A percentile compares a stretch with the other conserved stretches of the same genome.
phyloP scores from a whole-genome alignment of 2,797 vertebrate species.

The Diceros bicornis region DNA sequence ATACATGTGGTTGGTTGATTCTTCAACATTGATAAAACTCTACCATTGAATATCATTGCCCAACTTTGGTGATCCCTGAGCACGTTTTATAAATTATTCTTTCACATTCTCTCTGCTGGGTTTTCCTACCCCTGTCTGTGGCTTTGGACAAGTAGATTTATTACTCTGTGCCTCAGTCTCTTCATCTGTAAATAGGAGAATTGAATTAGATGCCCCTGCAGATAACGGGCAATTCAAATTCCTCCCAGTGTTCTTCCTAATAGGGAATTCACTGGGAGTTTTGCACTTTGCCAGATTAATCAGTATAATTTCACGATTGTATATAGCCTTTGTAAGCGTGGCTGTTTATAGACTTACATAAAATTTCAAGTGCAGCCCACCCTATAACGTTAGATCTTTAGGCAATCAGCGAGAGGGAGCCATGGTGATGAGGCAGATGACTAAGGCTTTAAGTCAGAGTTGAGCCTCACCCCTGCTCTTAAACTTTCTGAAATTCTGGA shows the following conservation, averaged over 20 bases:
- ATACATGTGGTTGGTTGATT: background rate
- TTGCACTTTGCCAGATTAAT: background rate
- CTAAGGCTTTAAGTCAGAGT: background rate
- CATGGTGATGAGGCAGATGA: background rate
- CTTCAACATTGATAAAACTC: slow-evolving; percentile 3
- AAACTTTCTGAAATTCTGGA: background rate
- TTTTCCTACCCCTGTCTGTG: background rate
- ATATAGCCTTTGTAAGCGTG: background rate
- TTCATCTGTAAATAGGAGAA: background rate
- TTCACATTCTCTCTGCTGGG: slow-evolving; percentile 8
- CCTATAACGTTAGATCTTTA: background rate
- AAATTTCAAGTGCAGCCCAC: background rate
- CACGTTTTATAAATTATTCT: slow-evolving; percentile 41
- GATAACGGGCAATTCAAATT: background rate
- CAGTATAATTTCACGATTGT: background rate
- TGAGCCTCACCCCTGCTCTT: background rate
- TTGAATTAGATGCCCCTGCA: too few relatives aligned
- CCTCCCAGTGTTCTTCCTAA: background rate
- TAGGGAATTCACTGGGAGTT: background rate
- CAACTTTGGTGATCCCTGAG: background rate
- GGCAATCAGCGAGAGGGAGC: background rate
- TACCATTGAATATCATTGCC: background rate
- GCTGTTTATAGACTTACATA: background rate
- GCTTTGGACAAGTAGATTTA: background rate
- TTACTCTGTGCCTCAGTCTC: background rate